Evolutionary conservation across 1,140 invertebrate genomes (phyloP).

Genomic region (Eriosoma lanigerum): DNA sequence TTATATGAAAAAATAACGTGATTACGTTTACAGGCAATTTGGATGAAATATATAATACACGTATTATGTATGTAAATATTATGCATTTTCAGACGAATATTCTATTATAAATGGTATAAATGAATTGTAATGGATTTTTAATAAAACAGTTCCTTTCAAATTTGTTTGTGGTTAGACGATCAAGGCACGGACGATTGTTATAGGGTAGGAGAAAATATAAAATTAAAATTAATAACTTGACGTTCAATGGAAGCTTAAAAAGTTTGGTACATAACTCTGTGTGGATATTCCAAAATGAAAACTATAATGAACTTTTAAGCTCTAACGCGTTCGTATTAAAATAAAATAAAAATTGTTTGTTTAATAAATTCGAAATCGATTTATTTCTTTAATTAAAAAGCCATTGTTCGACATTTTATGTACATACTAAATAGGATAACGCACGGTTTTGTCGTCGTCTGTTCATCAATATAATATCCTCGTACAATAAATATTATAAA

Average conservation of each 20-base stretch:
- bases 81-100: too few relatives aligned
- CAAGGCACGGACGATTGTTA: not conserved
- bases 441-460: too few relatives aligned
- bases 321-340: not conserved
- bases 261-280: not conserved
- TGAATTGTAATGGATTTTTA: conserved; percentile 1
- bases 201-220: not conserved
- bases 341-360: not conserved
- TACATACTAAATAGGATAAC: not conserved
- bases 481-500: too few relatives aligned
- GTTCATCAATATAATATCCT: too few relatives aligned
- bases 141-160: not conserved
- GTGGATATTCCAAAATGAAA: not conserved
- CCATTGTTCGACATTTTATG: not conserved
- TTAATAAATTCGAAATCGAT: not conserved
- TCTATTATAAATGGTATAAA: too few relatives aligned
- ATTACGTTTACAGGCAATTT: too few relatives aligned
- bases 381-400: not conserved
- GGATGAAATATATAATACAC: too few relatives aligned
- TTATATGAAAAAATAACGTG: too few relatives aligned
- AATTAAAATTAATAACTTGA: conserved; percentile 21
- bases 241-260: not conserved
- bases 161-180: not conserved
- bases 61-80: too few relatives aligned
- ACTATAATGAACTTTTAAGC: not conserved